Conservation (phyloP, 2,888 invertebrate genomes). For the Fragum whitleyi region DNA sequence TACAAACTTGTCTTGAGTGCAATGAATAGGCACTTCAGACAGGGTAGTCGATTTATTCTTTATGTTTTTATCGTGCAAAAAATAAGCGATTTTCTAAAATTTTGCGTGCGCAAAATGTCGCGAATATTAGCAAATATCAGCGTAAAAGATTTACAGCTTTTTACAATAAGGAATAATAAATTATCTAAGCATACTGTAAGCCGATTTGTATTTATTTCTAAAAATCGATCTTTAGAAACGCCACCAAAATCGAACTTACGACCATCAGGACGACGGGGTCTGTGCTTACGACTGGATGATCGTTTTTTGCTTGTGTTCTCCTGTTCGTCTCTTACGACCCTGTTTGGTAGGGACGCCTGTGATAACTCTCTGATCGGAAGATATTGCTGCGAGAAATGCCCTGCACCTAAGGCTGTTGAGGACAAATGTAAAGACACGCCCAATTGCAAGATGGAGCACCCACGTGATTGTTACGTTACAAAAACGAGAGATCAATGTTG, state of each 20-base stretch:
- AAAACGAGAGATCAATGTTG: constrained; percentile 60
- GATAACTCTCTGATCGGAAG: constrained; percentile 52
- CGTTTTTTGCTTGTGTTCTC: constrained; percentile 51
- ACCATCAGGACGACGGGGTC: constrained; percentile 51
- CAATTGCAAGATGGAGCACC: constrained; percentile 45
- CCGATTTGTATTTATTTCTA: too few relatives aligned
- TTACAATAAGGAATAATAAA: too few relatives aligned
- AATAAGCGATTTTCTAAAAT: too few relatives aligned
- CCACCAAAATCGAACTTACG: neutral
- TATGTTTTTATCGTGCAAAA: too few relatives aligned
- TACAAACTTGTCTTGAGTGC: too few relatives aligned
- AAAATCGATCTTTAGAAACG: constrained; percentile 9
- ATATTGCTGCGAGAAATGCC: constrained; percentile 61
- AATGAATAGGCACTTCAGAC: too few relatives aligned
- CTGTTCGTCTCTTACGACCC: constrained; percentile 46
- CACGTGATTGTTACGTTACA: constrained; percentile 61
- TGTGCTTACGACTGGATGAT: constrained; percentile 45
- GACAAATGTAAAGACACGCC: constrained; percentile 58
- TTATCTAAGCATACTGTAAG: too few relatives aligned
- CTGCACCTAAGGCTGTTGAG: constrained; percentile 13
- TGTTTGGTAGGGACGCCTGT: constrained; percentile 55
- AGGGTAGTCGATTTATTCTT: too few relatives aligned
- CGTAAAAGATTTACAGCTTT: too few relatives aligned
- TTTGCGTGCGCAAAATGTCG: too few relatives aligned
- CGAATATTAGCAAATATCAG: too few relatives aligned